Evolutionary conservation across 2,888 invertebrate genomes (phyloP), one percentile per base, ranked within the genome.

Genomic region (Silvanus unidentatus): DNA sequence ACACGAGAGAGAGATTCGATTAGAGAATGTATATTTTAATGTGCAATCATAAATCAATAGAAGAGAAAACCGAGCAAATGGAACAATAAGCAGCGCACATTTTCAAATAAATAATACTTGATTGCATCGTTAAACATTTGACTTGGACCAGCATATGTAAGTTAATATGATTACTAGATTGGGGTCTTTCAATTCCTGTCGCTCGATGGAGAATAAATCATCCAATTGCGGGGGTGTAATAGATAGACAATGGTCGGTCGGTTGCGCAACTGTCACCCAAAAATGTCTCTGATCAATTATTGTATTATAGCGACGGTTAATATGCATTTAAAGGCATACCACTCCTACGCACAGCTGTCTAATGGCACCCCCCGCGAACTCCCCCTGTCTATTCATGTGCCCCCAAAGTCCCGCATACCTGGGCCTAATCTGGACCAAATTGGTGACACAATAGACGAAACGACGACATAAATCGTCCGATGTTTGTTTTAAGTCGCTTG

Each of bases 401-500:
- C 15, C n/a, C 37, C 15, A 14, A 6, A 4, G 2, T 14, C 40
- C 30, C 14, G 39, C n/a, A 39, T 44, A 44, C 40, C 38, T 48
- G 48, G 36, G 39, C 41, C 13, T 43, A 43, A 46, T 46, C 46
- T 39, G 29, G 43, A 29, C 16, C 46, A 45, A 64, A 66, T 65
- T 66, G 60, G 63, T 66, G 63, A 63, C 65, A 68, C 66, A 64
- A 67, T 64, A 62, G 59, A 59, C 57, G 61, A 60, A 58, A 64
- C 63, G 66, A 66, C 66, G 68, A 69, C 69, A 68, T 68, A 22
- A 69, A 69, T 70, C 70, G 68, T 70, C 67, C 64, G 63, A 59
- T 65, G 66, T 69, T 68, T 69, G 69, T 69, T 68, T 69, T 65
- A 55, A 50, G 57, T 57, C 50, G 61, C 56, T 63, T 63, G 63